phyloP scores from a whole-genome alignment of 1,140 invertebrate genomes.

The Chrysomallon squamiferum region DNA sequence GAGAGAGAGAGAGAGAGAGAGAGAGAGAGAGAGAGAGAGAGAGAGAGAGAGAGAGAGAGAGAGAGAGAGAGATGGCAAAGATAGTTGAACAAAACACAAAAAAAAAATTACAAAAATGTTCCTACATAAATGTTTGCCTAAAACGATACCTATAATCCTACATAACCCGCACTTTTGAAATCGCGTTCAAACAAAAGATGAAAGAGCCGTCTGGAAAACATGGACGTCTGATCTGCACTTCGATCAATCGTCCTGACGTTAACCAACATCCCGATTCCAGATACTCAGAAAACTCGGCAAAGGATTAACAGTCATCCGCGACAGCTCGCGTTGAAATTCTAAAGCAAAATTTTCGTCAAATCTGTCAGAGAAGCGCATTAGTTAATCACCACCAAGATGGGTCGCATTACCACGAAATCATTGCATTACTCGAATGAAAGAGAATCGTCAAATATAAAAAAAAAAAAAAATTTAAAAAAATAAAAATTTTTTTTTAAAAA shows the following conservation, averaged over 20 bases:
- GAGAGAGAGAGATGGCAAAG: constrained; percentile 5
- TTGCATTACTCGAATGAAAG: too few species aligned
- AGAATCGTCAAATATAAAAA: too few species aligned
- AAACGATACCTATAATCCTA: not conserved
- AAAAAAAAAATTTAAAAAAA: too few species aligned
- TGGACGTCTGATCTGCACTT: not conserved
- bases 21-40: not conserved
- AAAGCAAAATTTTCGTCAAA: not conserved
- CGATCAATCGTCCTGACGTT: not conserved
- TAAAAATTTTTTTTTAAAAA: too few species aligned
- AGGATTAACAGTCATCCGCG: not conserved
- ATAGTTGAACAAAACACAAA: not conserved
- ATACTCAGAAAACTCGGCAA: not conserved
- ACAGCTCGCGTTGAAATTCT: not conserved
- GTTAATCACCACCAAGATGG: not conserved
- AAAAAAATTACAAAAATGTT: not conserved
- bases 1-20: not conserved
- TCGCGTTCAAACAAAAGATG: not conserved
- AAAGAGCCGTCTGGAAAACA: not conserved
- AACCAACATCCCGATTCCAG: not conserved
- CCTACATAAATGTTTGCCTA: not conserved
- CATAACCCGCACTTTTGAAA: not conserved
- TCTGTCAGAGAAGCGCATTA: not conserved
- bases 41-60: not conserved
- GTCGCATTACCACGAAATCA: too few species aligned